A percentile compares a stretch with the other conserved stretches of the same genome.
Evolutionary conservation across 2,888 invertebrate genomes (phyloP).

Genomic region (Polietes domitor): DNA sequence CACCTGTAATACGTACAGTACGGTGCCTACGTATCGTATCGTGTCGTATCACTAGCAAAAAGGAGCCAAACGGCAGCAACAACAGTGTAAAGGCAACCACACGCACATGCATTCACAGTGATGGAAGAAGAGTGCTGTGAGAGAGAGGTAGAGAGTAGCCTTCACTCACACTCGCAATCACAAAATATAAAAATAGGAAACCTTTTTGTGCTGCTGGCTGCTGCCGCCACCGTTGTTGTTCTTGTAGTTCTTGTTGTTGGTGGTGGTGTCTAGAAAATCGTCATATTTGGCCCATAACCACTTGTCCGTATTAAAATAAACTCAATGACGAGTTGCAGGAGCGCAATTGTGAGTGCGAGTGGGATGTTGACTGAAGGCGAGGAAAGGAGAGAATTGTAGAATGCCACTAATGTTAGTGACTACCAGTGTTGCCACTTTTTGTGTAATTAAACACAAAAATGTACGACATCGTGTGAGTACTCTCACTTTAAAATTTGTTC

Average conservation of each 20-base stretch:
- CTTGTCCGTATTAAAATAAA: slow-evolving; percentile 34
- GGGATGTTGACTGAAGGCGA: not conserved
- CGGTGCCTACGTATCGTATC: no score
- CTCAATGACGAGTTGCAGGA: not conserved
- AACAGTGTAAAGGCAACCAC: not conserved
- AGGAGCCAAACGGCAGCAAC: not conserved
- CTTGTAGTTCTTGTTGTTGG: not conserved
- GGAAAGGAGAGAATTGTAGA: not conserved
- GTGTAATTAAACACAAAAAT: no score
- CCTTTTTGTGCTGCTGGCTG: slow-evolving; percentile 20
- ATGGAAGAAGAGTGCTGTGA: no score
- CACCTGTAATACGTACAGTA: slow-evolving; percentile 29
- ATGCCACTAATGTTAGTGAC: no score
- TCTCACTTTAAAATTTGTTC: no score
- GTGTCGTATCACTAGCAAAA: not conserved
- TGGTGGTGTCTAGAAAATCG: slow-evolving; percentile 12
- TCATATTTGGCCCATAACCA: slow-evolving; percentile 24
- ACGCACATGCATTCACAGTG: no score
- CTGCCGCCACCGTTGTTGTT: not conserved
- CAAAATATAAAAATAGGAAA: slow-evolving; percentile 22
- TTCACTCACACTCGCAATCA: not conserved
- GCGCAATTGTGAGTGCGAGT: not conserved
- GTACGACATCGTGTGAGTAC: no score
- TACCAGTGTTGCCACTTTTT: no score
- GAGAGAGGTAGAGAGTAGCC: no score